Evolutionary conservation across 2,888 invertebrate genomes (phyloP).

Genomic region (Pseudeuparius sepicola): DNA sequence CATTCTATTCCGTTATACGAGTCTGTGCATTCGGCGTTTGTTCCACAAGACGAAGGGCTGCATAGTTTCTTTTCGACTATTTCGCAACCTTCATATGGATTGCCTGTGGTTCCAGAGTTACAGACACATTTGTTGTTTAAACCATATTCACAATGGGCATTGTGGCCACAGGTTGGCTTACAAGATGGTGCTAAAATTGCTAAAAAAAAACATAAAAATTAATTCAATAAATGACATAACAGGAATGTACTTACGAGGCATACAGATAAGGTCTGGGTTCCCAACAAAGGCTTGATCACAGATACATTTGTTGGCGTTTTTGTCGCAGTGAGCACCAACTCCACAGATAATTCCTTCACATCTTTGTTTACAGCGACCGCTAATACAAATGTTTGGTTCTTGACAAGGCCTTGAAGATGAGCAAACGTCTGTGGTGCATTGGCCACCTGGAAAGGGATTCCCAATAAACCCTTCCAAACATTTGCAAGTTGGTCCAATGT

Average conservation of each 20-base stretch:
- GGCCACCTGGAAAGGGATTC: slow-evolving; percentile 86
- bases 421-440: slow-evolving; percentile 73
- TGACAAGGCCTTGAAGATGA: slow-evolving; percentile 67
- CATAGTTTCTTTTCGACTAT: slow-evolving; percentile 62
- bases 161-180: slow-evolving; percentile 67
- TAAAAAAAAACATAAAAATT: slow-evolving; percentile 37
- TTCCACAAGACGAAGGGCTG: slow-evolving; percentile 62
- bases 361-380: slow-evolving; percentile 79
- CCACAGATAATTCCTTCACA: slow-evolving; percentile 84
- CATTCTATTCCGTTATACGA: slow-evolving; percentile 68
- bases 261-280: slow-evolving; percentile 79
- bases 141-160: slow-evolving; percentile 83
- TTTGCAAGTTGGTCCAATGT: slow-evolving; percentile 77
- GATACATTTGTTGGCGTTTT: slow-evolving; percentile 68
- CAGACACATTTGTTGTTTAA: slow-evolving; percentile 69
- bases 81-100: slow-evolving; percentile 77
- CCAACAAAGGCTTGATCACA: slow-evolving; percentile 83
- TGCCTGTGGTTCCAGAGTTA: slow-evolving; percentile 73
- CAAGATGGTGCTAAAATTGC: slow-evolving; percentile 71
- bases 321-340: slow-evolving; percentile 78
- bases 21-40: slow-evolving; percentile 70
- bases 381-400: slow-evolving; percentile 71
- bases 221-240: slow-evolving; percentile 8
- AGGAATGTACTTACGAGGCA: slow-evolving; percentile 87
- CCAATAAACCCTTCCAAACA: slow-evolving; percentile 79